Base-by-base conservation (phyloP, 2,888 invertebrate genomes). In the Leucophora obtusa region DNA sequence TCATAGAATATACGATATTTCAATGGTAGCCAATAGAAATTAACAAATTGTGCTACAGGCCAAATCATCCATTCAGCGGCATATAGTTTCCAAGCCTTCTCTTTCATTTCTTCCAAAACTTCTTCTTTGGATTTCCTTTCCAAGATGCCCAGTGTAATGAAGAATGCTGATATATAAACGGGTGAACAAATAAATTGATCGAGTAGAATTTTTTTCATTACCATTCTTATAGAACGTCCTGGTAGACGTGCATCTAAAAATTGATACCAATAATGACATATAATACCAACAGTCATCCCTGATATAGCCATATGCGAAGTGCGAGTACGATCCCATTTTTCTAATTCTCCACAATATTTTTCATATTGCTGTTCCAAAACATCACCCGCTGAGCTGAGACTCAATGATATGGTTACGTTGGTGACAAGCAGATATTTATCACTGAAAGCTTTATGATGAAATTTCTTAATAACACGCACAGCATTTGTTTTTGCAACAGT, bases 21-120 rank as follows among this genome's bases (percentile, higher is more conserved):
- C 9, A 94, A 93, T 10, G 97, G 96, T 83, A 98, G 89, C 87
- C 95, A 93, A 89, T 95, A 96, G 90, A 98, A 98, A 89, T 98
- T 98, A n/a, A 98, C 91, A 53, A 96, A 91, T 89, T 98, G 98
- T 0, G 97, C 97, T 7, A 96, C 95, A 0, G 98, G 97, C 97
- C 98, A 98, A 28, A 98, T 93, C 7, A 96, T 87, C 96, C 97
- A 97, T 89, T 98, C 98, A 1, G 96, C 97, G 62, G 93, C 91
- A 87, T 97, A 97, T 11, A 98, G 91, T 83, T 91, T 93, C 92
- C 93, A 93, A 18, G 95, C 96, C 89, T 97, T 97, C 33, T 92
- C 91, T 84, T 91, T 92, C 38, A 96, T 91, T 91, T 96, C 96
- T 51, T 92, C 89, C 82, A 92, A 92, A 70, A 96, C 92, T 84